phyloP scores from a whole-genome alignment of 2,797 vertebrate genomes.

The Phylloscopus collybita region DNA sequence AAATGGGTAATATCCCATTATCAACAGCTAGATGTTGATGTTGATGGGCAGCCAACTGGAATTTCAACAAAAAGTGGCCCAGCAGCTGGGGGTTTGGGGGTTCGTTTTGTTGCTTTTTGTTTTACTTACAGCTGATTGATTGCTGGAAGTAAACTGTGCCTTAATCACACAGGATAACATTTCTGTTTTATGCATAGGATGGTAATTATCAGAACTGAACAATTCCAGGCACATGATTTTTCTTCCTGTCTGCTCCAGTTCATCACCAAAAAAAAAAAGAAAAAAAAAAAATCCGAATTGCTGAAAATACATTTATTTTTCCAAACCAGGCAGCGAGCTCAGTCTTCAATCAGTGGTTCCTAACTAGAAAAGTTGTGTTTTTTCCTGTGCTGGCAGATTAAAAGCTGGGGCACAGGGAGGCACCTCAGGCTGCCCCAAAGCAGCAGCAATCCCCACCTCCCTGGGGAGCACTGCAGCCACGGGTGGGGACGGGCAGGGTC shows the following conservation, averaged over 20 bases:
- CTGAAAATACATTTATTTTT: background rate
- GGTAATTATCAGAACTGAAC: background rate
- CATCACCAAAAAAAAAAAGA: background rate
- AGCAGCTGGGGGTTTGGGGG: accelerated
- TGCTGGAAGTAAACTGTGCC: background rate
- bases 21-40: background rate
- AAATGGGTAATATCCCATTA: background rate
- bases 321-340: background rate
- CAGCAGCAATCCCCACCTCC: background rate
- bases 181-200: background rate
- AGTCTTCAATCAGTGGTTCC: background rate
- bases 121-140: background rate
- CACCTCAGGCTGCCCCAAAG: background rate
- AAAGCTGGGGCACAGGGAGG: background rate
- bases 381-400: background rate
- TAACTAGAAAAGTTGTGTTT: background rate
- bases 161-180: background rate
- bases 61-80: background rate
- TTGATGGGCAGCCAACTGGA: background rate
- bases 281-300: background rate
- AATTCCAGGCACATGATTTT: background rate
- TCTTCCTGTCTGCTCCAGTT: background rate
- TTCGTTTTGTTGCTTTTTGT: background rate
- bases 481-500: background rate
- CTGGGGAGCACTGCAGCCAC: background rate